These are phyloP conservation scores for Oryzias curvinotus DNA, from an alignment of 2,113 vertebrate species.

Conservation along the genomic window DNA sequence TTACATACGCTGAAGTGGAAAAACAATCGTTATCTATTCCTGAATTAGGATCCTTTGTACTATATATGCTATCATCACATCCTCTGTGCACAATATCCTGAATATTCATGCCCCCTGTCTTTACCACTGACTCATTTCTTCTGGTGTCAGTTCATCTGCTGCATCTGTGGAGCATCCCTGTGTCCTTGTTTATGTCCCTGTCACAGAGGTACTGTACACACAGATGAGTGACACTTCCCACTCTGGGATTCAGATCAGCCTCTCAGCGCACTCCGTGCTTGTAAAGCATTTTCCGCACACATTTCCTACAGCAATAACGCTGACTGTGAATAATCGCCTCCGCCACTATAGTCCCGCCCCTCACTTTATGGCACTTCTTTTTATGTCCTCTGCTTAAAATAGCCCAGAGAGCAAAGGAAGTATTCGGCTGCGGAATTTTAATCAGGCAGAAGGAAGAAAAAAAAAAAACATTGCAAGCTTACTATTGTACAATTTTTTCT, in stretches of 20 bases:
- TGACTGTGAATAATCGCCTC: slow-evolving; percentile 61
- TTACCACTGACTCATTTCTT: slow-evolving; percentile 28
- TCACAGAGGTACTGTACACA: slow-evolving; percentile 21
- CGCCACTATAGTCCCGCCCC: slow-evolving; percentile 29
- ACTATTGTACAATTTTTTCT: slow-evolving; percentile 4
- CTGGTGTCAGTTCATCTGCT: slow-evolving; percentile 27
- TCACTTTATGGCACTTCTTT: slow-evolving; percentile 54
- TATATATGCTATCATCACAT: background rate
- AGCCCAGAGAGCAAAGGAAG: slow-evolving; percentile 30
- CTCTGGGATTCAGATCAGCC: slow-evolving; percentile 28
- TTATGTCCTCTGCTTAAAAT: slow-evolving; percentile 62
- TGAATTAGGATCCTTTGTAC: too few relatives aligned
- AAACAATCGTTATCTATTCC: too few relatives aligned
- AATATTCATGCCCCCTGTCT: slow-evolving; percentile 2
- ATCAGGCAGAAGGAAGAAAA: background rate
- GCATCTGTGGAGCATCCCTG: slow-evolving; percentile 11
- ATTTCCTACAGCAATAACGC: slow-evolving; percentile 62
- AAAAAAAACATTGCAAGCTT: slow-evolving; percentile 2
- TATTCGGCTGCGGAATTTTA: slow-evolving; percentile 27
- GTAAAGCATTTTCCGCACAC: slow-evolving; percentile 46
- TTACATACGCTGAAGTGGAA: too few relatives aligned
- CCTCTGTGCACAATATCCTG: slow-evolving; percentile 4
- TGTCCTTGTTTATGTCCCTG: slow-evolving; percentile 20
- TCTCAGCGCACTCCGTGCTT: slow-evolving; percentile 24
- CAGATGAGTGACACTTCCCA: slow-evolving; percentile 42